Conservation (phyloP, 1,140 invertebrate genomes). For the Spodoptera frugiperda region DNA sequence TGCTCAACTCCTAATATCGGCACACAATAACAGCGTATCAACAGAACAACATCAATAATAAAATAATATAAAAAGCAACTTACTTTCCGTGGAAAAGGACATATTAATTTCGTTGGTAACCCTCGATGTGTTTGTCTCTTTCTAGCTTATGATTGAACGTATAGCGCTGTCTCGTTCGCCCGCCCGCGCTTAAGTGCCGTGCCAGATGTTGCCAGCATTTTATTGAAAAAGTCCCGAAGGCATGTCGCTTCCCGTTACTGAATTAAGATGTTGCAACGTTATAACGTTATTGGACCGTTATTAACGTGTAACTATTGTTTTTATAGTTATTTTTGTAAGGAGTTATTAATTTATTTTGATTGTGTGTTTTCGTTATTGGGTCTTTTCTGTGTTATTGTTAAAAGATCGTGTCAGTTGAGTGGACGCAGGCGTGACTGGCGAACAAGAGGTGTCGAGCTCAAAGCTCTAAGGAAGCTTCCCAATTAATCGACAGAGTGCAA, state of each 20-base stretch:
- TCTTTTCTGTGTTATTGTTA: background rate
- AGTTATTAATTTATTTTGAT: slow-evolving; percentile 11
- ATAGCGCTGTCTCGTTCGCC: slow-evolving; percentile 18
- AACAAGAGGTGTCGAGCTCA: too few relatives aligned
- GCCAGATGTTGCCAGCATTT: slow-evolving; percentile 43
- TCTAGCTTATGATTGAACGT: background rate
- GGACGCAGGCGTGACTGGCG: background rate
- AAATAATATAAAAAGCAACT: slow-evolving; percentile 48
- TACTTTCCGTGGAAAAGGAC: slow-evolving; percentile 40
- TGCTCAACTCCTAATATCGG: slow-evolving; percentile 29
- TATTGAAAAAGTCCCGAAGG: slow-evolving; percentile 45
- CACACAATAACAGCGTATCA: slow-evolving; percentile 30
- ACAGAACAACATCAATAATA: slow-evolving; percentile 45
- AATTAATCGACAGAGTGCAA: too few relatives aligned
- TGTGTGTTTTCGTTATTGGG: background rate
- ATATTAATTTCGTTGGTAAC: slow-evolving; percentile 46
- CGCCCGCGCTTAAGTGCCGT: slow-evolving; percentile 42
- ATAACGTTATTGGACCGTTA: slow-evolving; percentile 37
- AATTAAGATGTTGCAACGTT: slow-evolving; percentile 40
- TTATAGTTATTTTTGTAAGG: slow-evolving; percentile 22
- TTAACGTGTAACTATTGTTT: slow-evolving; percentile 41
- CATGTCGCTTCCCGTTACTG: slow-evolving; percentile 32
- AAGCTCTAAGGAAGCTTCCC: too few relatives aligned
- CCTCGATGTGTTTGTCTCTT: slow-evolving; percentile 27
- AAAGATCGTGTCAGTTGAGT: background rate